These are phyloP conservation scores for Oedothorax gibbosus DNA, from an alignment of 1,140 invertebrate genomes.

Conservation along the genomic window DNA sequence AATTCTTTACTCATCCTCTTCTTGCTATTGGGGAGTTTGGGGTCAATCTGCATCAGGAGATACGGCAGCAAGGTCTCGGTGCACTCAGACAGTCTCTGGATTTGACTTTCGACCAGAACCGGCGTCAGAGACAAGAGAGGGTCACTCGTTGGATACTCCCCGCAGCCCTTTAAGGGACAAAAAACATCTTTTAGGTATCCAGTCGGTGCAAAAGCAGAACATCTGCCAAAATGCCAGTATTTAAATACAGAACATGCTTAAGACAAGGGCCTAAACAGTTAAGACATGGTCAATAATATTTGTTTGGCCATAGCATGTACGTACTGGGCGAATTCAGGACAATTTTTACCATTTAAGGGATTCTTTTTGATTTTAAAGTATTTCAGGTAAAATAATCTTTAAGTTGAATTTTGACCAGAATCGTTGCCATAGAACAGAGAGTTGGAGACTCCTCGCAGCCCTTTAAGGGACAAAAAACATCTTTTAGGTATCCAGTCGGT, in stretches of 20 bases:
- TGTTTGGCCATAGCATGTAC: too few relatives aligned
- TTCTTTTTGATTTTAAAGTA: too few relatives aligned
- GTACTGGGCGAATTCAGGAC: too few relatives aligned
- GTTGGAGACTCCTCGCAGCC: slow-evolving; percentile 37
- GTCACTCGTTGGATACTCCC: slow-evolving; percentile 41
- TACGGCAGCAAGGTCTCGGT: slow-evolving; percentile 84
- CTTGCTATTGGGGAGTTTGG: slow-evolving; percentile 86
- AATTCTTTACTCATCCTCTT: slow-evolving; percentile 93
- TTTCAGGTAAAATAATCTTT: too few relatives aligned
- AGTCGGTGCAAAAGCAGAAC: slow-evolving; percentile 44
- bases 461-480: slow-evolving; percentile 60
- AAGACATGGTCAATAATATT: too few relatives aligned
- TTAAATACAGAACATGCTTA: neutral
- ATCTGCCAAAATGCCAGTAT: slow-evolving; percentile 49
- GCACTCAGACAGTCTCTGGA: slow-evolving; percentile 83
- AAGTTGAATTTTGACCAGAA: slow-evolving; percentile 84
- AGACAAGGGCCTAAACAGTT: too few relatives aligned
- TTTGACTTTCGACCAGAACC: slow-evolving; percentile 83
- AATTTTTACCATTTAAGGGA: too few relatives aligned
- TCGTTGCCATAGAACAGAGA: slow-evolving; percentile 76
- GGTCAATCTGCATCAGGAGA: slow-evolving; percentile 78
- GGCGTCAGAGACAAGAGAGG: slow-evolving; percentile 75
- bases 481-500: slow-evolving; percentile 44
- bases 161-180: slow-evolving; percentile 59
- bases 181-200: slow-evolving; percentile 55